A percentile compares a stretch with the other conserved stretches of the same genome.
phyloP scores from a whole-genome alignment of 1,140 invertebrate species.

The Drosophila rhopaloa region DNA sequence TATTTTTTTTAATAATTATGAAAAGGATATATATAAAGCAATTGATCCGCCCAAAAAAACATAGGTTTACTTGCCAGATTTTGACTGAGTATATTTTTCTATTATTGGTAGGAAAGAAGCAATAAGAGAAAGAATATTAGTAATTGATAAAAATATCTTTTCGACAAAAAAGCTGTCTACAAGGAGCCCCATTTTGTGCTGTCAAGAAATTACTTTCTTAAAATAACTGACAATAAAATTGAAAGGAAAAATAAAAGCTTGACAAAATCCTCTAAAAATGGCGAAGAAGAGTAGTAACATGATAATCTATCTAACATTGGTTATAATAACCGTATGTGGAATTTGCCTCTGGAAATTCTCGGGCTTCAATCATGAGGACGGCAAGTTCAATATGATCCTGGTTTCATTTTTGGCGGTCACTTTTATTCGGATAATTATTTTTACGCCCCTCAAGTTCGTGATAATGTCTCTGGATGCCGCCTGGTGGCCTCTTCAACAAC shows the following conservation, averaged over 20 bases:
- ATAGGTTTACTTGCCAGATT: no score
- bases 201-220: not conserved
- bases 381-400: slow-evolving; percentile 35
- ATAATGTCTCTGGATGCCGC: slow-evolving; percentile 36
- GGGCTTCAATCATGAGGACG: slow-evolving; percentile 37
- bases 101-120: no score
- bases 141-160: no score
- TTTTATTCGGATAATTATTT: slow-evolving; percentile 18
- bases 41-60: not conserved
- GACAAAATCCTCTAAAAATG: not conserved
- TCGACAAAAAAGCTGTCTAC: not conserved
- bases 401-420: slow-evolving; percentile 16
- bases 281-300: not conserved
- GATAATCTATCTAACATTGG: slow-evolving; percentile 11
- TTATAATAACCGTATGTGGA: slow-evolving; percentile 1
- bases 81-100: no score
- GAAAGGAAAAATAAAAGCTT: no score
- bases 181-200: not conserved
- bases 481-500: slow-evolving; percentile 27
- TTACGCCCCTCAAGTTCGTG: slow-evolving; percentile 40
- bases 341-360: slow-evolving; percentile 14
- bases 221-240: no score
- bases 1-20: no score
- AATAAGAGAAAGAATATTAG: no score
- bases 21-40: not conserved